These are phyloP conservation scores for Noctua comes DNA, from an alignment of 2,888 invertebrate species.

Conservation along the genomic window DNA sequence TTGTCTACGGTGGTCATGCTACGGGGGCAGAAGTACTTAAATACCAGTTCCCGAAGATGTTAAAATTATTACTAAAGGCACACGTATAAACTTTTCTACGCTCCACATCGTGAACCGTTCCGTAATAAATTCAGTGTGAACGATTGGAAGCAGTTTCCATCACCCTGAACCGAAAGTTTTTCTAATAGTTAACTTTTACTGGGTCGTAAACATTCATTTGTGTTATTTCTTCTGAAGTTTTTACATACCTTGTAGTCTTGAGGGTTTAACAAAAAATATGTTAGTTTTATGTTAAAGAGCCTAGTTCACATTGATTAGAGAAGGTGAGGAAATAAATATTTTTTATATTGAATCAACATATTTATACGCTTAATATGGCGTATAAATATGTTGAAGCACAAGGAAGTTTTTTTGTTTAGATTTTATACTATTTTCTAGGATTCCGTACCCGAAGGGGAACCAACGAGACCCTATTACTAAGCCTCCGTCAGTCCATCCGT, in stretches of 20 bases:
- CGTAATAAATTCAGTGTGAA: constrained; percentile 40
- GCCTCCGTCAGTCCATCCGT: too few species aligned
- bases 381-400: too few species aligned
- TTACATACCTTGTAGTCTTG: neutral
- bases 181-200: constrained; percentile 11
- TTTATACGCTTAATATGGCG: too few species aligned
- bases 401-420: too few species aligned
- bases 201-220: constrained; percentile 7
- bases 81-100: constrained; percentile 19
- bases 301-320: neutral
- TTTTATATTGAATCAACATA: too few species aligned
- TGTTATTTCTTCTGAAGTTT: neutral
- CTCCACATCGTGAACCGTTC: constrained; percentile 8
- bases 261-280: too few species aligned
- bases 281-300: too few species aligned
- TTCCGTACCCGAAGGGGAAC: too few species aligned
- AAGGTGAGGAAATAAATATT: neutral
- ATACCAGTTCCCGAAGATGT: neutral
- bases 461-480: too few species aligned
- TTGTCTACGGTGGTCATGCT: too few species aligned
- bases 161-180: constrained; percentile 3
- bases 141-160: constrained; percentile 14
- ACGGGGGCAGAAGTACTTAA: neutral
- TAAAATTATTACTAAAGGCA: neutral
- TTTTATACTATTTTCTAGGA: too few species aligned